These are phyloP conservation scores for Schizaphis graminum DNA, from an alignment of 2,888 invertebrate species.

Conservation along the genomic window DNA sequence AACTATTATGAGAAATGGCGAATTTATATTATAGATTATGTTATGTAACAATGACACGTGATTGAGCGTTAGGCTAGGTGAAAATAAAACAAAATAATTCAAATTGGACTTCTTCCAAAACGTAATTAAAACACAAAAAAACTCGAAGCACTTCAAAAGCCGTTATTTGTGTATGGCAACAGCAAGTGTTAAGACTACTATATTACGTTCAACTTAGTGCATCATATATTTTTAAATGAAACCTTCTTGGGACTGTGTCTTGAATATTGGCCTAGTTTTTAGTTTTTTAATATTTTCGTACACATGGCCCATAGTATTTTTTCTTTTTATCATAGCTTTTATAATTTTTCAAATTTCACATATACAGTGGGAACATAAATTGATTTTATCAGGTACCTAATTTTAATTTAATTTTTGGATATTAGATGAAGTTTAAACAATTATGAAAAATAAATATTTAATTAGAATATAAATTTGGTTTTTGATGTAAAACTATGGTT, in stretches of 20 bases:
- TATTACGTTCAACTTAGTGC: conserved; percentile 33
- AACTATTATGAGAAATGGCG: not conserved
- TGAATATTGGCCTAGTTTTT: conserved; percentile 46
- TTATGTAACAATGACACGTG: conserved; percentile 13
- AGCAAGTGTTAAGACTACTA: conserved; percentile 26
- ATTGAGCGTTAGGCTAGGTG: conserved; percentile 39
- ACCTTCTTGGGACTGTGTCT: not conserved
- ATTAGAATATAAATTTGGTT: not conserved
- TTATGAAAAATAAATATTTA: not conserved
- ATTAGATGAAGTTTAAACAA: not conserved
- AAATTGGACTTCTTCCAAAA: conserved; percentile 49
- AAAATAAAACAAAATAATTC: conserved; percentile 47
- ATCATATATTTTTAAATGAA: conserved; percentile 44
- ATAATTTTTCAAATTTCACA: conserved; percentile 43
- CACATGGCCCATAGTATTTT: conserved; percentile 14
- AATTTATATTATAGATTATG: not conserved
- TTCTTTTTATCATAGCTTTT: not conserved
- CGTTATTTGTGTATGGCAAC: conserved; percentile 46
- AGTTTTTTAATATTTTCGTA: conserved; percentile 16
- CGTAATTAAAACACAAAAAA: conserved; percentile 57
- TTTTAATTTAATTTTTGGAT: not conserved
- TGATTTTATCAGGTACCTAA: conserved; percentile 23
- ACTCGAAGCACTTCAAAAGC: conserved; percentile 34
- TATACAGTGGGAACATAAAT: conserved; percentile 32
- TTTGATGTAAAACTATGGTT: not conserved